Evolutionary conservation across 2,797 vertebrate genomes (phyloP).

Genomic region (Coregonus suidteri): DNA sequence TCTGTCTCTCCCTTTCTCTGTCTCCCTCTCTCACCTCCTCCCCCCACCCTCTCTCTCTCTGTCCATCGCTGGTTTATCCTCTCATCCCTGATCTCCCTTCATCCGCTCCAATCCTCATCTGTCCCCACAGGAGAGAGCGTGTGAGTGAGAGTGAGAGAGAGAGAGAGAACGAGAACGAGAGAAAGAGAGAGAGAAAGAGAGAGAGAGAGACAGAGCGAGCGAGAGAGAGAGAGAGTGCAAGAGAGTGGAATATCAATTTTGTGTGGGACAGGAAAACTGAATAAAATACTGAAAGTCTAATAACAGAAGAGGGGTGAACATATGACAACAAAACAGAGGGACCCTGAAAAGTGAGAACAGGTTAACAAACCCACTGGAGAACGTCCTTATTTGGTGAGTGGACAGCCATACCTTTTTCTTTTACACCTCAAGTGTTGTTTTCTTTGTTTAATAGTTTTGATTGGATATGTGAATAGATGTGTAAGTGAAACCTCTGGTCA

Average conservation of each 20-base stretch:
- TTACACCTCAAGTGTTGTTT: background rate
- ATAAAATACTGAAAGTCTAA: conserved; percentile 50
- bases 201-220: conserved; percentile 48
- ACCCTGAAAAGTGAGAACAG: conserved; percentile 37
- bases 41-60: too few relatives aligned
- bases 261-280: conserved; percentile 61
- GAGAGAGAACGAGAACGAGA: conserved; percentile 51
- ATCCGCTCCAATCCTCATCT: conserved; percentile 79
- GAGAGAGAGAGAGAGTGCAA: conserved; percentile 45
- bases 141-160: conserved; percentile 42
- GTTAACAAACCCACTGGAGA: conserved; percentile 28
- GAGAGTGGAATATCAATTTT: conserved; percentile 48
- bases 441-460: conserved; percentile 8
- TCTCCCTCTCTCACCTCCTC: too few relatives aligned
- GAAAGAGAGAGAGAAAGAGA: conserved; percentile 57
- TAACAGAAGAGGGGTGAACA: conserved; percentile 38
- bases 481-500: background rate
- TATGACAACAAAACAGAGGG: conserved; percentile 48
- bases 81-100: conserved; percentile 82
- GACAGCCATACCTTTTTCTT: conserved; percentile 20
- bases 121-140: conserved; percentile 33
- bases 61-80: conserved; percentile 71
- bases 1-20: too few relatives aligned
- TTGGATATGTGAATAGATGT: background rate
- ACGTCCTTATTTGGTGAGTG: conserved; percentile 59